Evolutionary conservation across 2,888 invertebrate species (phyloP), one percentile per base, ranked within the genome.

Genomic region (Athalia circularis): DNA sequence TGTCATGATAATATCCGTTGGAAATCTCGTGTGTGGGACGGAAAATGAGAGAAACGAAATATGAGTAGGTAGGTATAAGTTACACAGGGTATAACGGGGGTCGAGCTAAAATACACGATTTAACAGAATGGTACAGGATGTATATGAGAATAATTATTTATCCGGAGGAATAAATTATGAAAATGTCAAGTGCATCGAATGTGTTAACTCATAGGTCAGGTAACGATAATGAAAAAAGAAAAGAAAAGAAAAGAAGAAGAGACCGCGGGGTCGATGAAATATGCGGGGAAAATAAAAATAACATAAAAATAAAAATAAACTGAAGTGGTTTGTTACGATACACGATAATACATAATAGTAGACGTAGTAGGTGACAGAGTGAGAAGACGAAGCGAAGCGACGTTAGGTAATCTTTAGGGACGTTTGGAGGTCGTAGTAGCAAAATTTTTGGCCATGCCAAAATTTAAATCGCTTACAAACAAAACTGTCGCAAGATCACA

Each of bases 401-500:
- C 11, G 75, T 75, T 75, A 75, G 75, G 50, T 75, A 75, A 75
- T 64, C 11, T 4, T 29, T 75, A 75, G 50, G 75, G 75, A 64
- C 75, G 75, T 75, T 75, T 75, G 52, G 75, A 75, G 75, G 75
- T 64, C 75, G 62, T 5, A 7, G 13, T 13, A 61, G 48, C n/a
- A 15, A 75, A 62, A 50, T 48, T 75, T 74, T 74, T 61, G 48
- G 62, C 75, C 47, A 9, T 45, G 75, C 48, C 75, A 75, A 62
- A 68, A 61, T 62, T 75, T 59, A 6, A 11, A 9, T 9, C 15
- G 62, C 50, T 15, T 48, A 43, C 13, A 62, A 62, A 62, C 29
- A 5, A 6, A 57, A 57, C 52, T 11, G 6, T 68, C 13, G 45
- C 59, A 59, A 72, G 5, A 54, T 54, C 11, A 11, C 54, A 7